Evolutionary conservation across 1,140 invertebrate genomes (phyloP), one percentile per base, ranked within the genome.

Genomic region (Dreissena polymorpha): DNA sequence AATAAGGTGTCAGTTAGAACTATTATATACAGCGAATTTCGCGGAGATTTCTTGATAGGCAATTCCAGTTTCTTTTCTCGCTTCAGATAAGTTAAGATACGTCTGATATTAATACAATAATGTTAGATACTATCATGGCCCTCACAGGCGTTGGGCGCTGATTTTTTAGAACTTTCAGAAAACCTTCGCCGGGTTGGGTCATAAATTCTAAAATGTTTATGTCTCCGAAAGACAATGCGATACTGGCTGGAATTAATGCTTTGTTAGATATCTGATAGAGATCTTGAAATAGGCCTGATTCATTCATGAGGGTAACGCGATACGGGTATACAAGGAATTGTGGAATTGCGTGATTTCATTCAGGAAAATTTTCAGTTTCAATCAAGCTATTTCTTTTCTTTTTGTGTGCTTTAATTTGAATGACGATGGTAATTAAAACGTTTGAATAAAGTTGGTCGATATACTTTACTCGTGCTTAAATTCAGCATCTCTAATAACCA

Each of bases 171-270:
- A 69, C 21, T 60, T 18, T 23, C 12, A 12, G 21, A 23, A 60
- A n/a, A 18, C 69, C 53, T 23, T 70, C 72, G 12, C 13, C 39
- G 72, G 49, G 67, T 18, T 51, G 25, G 53, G 51, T 57, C 72
- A 27, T 83, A 83, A 83, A 83, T 83, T 83, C 65, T 70, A 83
- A 76, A 76, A 70, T 76, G 81, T 83, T 83, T 83, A 83, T 83
- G 57, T 70, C 65, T 63, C 25, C 69, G 51, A 60, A 71, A 76
- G 57, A 83, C 81, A 83, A 83, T 76, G 64, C 57, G 73, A 83
- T 75, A 83, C 76, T 53, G 79, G 8, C 12, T 29, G 68, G 76
- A 49, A 78, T 78, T 78, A 78, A 78, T 78, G 76, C 69, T 55
- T 68, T 49, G 50, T 78, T 78, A 60, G 51, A 78, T 69, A 69